Evolutionary conservation across 2,888 invertebrate species (phyloP).

Genomic region (Buathra laborator): DNA sequence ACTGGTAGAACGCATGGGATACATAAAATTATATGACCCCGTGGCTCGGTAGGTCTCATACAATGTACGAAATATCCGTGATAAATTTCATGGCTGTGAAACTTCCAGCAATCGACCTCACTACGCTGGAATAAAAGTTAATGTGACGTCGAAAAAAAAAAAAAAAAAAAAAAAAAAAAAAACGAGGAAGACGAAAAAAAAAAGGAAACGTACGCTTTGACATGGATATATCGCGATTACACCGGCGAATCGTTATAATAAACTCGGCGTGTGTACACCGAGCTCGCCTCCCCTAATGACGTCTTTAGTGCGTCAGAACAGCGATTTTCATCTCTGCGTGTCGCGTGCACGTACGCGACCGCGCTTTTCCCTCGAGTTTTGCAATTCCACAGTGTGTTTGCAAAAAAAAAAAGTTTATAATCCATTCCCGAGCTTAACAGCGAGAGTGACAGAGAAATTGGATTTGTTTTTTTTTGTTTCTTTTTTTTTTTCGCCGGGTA

Average conservation of each 20-base stretch:
- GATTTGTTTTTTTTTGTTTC: slow-evolving; percentile 20
- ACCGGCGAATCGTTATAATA: slow-evolving; percentile 30
- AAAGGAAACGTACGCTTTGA: slow-evolving; percentile 10
- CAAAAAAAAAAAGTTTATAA: slow-evolving; percentile 19
- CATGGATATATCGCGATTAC: slow-evolving; percentile 43
- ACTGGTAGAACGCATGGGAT: slow-evolving; percentile 4
- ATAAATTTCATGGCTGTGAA: slow-evolving; percentile 23
- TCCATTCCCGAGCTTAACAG: not conserved
- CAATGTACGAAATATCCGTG: slow-evolving; percentile 35
- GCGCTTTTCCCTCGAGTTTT: slow-evolving; percentile 2
- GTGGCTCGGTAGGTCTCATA: not conserved
- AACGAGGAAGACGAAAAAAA: not conserved
- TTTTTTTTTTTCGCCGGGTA: not conserved
- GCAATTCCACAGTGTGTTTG: slow-evolving; percentile 12
- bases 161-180: not conserved
- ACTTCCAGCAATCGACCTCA: not conserved
- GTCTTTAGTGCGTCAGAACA: slow-evolving; percentile 43
- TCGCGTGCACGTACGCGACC: slow-evolving; percentile 19
- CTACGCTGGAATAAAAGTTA: slow-evolving; percentile 1
- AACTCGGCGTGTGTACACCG: slow-evolving; percentile 27
- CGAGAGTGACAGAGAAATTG: not conserved
- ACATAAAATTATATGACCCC: slow-evolving; percentile 27
- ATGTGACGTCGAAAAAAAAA: not conserved
- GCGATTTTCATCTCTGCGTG: slow-evolving; percentile 43
- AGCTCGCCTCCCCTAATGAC: slow-evolving; percentile 29